These are phyloP conservation scores for Hyperoplus lanceolatus DNA, from an alignment of 2,797 vertebrate species.

Conservation along the genomic window DNA sequence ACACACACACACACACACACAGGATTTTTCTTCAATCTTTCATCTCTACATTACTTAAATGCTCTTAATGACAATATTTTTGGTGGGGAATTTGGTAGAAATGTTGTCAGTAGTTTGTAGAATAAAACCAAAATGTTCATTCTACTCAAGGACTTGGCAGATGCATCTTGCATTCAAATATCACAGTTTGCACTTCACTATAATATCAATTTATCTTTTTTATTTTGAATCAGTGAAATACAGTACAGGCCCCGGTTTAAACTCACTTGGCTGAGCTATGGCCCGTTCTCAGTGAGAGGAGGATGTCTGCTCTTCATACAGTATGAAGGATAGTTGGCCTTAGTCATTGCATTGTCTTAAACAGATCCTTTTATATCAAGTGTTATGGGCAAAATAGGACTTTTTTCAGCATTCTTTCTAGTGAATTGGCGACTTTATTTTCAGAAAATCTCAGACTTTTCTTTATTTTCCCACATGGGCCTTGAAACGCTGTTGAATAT, in stretches of 20 bases:
- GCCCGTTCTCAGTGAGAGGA: conserved; percentile 18
- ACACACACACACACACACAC: no score
- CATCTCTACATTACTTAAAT: no score
- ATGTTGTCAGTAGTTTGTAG: no score
- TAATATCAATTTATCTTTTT: conserved; percentile 6
- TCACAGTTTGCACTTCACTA: conserved; percentile 20
- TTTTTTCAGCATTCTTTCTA: no score
- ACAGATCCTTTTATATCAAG: neutral
- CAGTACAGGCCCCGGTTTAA: neutral
- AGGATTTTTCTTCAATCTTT: no score
- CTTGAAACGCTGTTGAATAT: no score
- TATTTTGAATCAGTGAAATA: conserved; percentile 23
- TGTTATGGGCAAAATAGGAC: neutral
- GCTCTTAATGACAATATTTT: no score
- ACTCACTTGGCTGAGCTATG: conserved; percentile 17
- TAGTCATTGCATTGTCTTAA: neutral
- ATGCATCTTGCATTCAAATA: conserved; percentile 42
- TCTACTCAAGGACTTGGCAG: conserved; percentile 10
- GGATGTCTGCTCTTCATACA: conserved; percentile 27
- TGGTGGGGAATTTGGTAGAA: no score
- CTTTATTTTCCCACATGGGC: no score
- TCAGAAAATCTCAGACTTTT: no score
- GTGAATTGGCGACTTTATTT: no score
- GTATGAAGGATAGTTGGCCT: neutral
- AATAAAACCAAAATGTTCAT: no score